Base-by-base conservation (phyloP, 2,888 invertebrate genomes). In the Euclidia mi region DNA sequence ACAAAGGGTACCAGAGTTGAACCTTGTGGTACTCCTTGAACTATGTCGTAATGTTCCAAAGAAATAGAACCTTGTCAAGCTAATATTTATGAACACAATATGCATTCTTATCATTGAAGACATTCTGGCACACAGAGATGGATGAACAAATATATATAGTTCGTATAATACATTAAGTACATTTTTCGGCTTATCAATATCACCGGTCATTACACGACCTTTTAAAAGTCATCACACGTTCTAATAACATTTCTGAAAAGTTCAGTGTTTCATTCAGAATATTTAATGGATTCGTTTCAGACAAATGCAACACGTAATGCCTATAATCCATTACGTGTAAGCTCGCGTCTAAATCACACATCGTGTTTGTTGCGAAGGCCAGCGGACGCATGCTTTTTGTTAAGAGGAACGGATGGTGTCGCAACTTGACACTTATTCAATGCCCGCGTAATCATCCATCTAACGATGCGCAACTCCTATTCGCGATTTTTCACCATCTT, bases 341-440 rank as follows among this genome's bases (percentile, higher is more conserved):
- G 44, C 51, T 29, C 45, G 29, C 52, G 40, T 56, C 41, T 53
- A 72, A 74, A 78, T 79, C 79, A 81, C 82, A 87, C 79, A 74
- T 82, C 77, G 71, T 77, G 45, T 55, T 34, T 50, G 38, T 45
- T 41, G 56, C 56, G 85, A 90, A 91, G 91, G 90, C 74, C 83
- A 77, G 59, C 89, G 87, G 89, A 90, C 76, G 78, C 69, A 75
- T 68, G 76, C 78, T 89, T 88, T 90, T 88, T 88, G 85, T 86
- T 79, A 75, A 77, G 74, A 84, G 67, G 78, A 78, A 81, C 86
- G 81, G 81, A 84, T 81, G 79, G 68, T 87, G 88, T 81, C 76
- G 85, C 81, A 84, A 85, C 68, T 64, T 68, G 62, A 65, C 71
- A 78, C 72, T 69, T 76, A 80, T 76, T 75, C 78, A 81, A 78